phyloP scores from a whole-genome alignment of 2,113 vertebrate species.

The Lepisosteus osseus region DNA sequence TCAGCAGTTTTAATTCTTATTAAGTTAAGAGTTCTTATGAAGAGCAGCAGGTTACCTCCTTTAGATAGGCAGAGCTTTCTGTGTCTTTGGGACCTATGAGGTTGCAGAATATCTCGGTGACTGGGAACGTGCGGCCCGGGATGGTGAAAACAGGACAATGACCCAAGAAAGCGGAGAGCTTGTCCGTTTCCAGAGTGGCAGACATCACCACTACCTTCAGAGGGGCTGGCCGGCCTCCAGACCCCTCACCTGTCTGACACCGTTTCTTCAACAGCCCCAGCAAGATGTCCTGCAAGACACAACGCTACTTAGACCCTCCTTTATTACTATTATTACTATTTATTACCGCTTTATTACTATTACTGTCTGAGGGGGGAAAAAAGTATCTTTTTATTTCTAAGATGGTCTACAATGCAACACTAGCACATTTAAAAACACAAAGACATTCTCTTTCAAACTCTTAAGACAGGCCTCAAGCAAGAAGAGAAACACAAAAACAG shows the following conservation, averaged over 20 bases:
- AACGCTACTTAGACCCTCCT: neutral
- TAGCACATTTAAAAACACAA: no score
- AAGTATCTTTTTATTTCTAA: no score
- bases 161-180: slow-evolving; percentile 84
- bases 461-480: no score
- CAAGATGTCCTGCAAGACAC: slow-evolving; percentile 79
- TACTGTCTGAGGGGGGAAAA: no score
- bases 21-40: no score
- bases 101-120: slow-evolving; percentile 82
- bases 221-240: slow-evolving; percentile 52
- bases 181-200: slow-evolving; percentile 88
- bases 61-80: slow-evolving; percentile 80
- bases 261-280: slow-evolving; percentile 90
- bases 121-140: slow-evolving; percentile 86
- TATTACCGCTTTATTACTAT: no score
- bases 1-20: no score
- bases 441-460: no score
- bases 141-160: slow-evolving; percentile 81
- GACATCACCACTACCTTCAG: slow-evolving; percentile 96
- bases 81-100: slow-evolving; percentile 83
- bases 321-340: no score
- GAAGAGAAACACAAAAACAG: no score
- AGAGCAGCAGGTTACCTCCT: slow-evolving; percentile 70
- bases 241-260: slow-evolving; percentile 57
- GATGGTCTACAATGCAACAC: no score